phyloP scores from a whole-genome alignment of 2,888 invertebrate species.

The Lasioglossum vierecki region DNA sequence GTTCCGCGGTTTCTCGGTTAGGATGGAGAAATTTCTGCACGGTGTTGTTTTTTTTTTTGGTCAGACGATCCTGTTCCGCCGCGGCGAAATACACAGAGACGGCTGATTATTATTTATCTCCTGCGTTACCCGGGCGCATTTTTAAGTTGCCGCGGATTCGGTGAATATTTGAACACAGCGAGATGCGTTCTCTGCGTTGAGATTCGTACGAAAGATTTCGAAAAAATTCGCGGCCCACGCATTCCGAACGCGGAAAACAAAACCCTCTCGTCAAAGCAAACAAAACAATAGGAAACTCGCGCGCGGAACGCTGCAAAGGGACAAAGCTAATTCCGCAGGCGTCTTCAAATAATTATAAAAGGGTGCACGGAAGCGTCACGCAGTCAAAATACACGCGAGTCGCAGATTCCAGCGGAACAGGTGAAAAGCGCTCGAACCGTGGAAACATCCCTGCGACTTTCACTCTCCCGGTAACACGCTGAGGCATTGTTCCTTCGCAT shows the following conservation, averaged over 20 bases:
- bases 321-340: not conserved
- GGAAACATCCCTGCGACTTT: not conserved
- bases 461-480: not conserved
- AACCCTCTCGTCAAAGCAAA: not conserved
- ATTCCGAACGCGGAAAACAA: not conserved
- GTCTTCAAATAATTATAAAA: not conserved
- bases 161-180: not conserved
- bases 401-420: not conserved
- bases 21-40: not conserved
- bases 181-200: not conserved
- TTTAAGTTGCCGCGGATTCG: not conserved
- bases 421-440: not conserved
- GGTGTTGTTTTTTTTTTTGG: not conserved
- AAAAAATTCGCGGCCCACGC: not conserved
- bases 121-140: not conserved
- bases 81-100: not conserved
- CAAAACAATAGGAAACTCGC: not conserved
- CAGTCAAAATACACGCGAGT: not conserved
- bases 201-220: not conserved
- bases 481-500: slow-evolving; percentile 20
- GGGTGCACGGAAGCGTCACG: not conserved
- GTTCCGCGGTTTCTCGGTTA: not conserved
- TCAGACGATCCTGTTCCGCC: not conserved
- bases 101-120: not conserved
- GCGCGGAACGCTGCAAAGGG: not conserved